Evolutionary conservation across 2,113 vertebrate genomes (phyloP).

Genomic region (Mungos mungo): DNA sequence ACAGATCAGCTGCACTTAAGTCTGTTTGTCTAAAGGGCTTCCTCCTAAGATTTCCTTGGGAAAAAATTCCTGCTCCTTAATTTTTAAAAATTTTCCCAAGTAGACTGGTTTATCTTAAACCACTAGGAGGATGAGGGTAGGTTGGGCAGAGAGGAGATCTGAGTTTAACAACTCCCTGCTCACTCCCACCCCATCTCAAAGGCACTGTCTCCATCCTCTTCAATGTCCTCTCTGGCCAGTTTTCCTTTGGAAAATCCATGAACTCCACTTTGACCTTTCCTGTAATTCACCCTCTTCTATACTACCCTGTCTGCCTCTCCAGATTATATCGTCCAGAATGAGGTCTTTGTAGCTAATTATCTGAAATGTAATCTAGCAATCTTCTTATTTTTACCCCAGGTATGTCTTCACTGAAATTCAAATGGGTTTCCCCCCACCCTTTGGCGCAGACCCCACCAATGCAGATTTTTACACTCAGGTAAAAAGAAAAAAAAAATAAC

Average conservation of each 20-base stretch:
- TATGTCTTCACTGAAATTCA: not conserved
- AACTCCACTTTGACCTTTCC: not conserved
- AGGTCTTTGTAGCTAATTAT: not conserved
- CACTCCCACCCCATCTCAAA: not conserved
- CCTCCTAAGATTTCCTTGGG: not conserved
- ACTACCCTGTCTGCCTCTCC: not conserved
- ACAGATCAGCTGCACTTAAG: not conserved
- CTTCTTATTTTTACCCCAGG: not conserved
- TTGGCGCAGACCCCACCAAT: not conserved
- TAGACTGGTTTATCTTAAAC: not conserved
- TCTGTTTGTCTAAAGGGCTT: not conserved
- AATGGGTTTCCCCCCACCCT: not conserved
- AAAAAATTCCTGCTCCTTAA: not conserved
- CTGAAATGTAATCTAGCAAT: not conserved
- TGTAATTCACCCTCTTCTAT: not conserved
- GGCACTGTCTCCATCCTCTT: fast-evolving
- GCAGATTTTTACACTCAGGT: not conserved
- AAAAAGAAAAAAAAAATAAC: not conserved
- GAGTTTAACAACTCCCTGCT: not conserved
- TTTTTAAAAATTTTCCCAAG: not conserved
- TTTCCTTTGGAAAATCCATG: not conserved
- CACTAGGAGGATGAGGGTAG: too few relatives aligned
- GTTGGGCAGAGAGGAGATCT: not conserved
- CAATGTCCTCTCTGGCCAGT: not conserved
- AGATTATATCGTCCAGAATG: not conserved